Base-by-base conservation (phyloP, 2,888 invertebrate species). In the Lepidochitona cinerea region DNA sequence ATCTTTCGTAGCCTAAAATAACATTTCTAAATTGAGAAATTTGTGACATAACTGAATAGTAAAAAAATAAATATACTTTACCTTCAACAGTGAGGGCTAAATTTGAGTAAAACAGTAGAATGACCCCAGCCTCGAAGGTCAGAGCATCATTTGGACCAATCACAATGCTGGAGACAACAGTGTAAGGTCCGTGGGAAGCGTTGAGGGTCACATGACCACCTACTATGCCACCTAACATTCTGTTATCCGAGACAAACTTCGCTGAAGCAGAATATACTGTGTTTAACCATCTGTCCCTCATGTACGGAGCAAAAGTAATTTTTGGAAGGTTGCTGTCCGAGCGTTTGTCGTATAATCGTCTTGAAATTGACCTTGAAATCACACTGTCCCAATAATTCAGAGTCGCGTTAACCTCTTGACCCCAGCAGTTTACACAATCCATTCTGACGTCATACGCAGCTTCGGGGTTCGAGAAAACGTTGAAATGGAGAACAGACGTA, bases 321-420 rank as follows among this genome's bases (percentile, higher is more conserved):
- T 73, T 54, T 18, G 72, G 70, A 9, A 79, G 69, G 7, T 36
- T 29, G 14, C 37, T 54, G 32, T 77, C 76, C 52, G 75, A 79
- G 3, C 49, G 29, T 18, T 59, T 37, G 52, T 79, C 79, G 65
- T 74, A 77, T 18, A 79, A 68, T 41, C 37, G 52, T 53, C 68
- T 70, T 49, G 64, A 36, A 26, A 79, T 78, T 1, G 6, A 41
- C 18, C 74, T 70, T 2, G 69, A n/a, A 26, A 72, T 64, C 0
- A 70, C 68, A 1, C 67, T 75, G 14, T 75, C 79, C 79, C 79
- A 79, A 53, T 73, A 79, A 64, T 79, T 79, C 36, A 72, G 37
- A 18, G 77, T 75, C 5, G 77, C 77, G 54, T 78, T 78, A 18
- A 79, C 14, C 32, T 36, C 52, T 12, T 2, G 18, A 12, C 37